Evolutionary conservation across 2,797 vertebrate genomes (phyloP), one percentile per base, ranked within the genome.

Genomic region (Pangasius krempfi): DNA sequence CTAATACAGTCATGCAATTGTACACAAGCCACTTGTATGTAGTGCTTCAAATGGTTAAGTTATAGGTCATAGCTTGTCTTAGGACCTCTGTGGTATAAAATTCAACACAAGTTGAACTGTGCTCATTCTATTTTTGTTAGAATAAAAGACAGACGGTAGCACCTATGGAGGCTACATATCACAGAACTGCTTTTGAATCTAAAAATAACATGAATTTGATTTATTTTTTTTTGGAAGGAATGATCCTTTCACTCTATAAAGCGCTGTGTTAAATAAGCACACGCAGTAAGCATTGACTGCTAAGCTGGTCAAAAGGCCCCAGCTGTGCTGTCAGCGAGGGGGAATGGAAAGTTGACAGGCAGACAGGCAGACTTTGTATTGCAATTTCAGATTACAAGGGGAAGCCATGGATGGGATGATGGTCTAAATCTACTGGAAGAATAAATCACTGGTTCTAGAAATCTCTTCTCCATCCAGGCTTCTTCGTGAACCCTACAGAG

Each of bases 361-460:
- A 78, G 73, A 85, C 76, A 70, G 81, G 82, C 87, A 87, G 54
- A 50, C 54, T 90, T 78, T 56, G 16, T 73, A 87, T 52, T 60
- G 70, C 76, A 89, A 94, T 95, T 91, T 92, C 92, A 89, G 87
- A 95, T 94, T 94, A 94, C 93, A 93, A 81, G 76, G 88, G 91
- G 90, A 92, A 92, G 92, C 90, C 88, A 72, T 76, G 85, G 56
- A 81, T 86, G 0, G 90, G 68, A 91, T 93, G 91, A 93, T 92
- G 89, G 88, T 93, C 91, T 94, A 95, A 94, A 94, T 92, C 93
- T 91, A 90, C 91, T 90, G 82, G 92, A 93, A 89, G 89, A 85
- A 95, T 94, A 94, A 95, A 94, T 94, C 62, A 89, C 86, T 85
- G 90, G 92, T 89, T 92, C 88, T 62, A 79, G 84, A 93, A 95